Percentiles rank a stretch among this genome's conserved stretches.
Evolutionary conservation across 2,797 vertebrate genomes (phyloP).

Genomic region (Pygocentrus nattereri): DNA sequence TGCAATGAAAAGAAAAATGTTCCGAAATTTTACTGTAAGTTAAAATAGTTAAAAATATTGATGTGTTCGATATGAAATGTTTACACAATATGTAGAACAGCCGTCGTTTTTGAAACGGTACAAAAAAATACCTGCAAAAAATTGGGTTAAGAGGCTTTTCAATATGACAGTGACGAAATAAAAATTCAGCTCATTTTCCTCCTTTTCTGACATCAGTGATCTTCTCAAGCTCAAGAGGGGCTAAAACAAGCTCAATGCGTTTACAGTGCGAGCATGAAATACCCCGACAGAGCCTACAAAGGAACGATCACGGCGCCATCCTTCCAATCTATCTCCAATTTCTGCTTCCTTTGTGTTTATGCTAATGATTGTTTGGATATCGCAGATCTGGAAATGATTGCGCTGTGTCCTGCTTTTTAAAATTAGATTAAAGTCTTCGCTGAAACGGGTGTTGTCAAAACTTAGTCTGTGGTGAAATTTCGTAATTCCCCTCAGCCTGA

Average conservation of each 20-base stretch:
- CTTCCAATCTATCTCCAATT: slow-evolving; percentile 72
- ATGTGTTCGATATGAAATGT: no score
- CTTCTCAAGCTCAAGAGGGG: neutral
- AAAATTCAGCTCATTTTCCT: slow-evolving; percentile 12
- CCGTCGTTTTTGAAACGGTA: neutral
- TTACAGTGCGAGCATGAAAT: slow-evolving; percentile 60
- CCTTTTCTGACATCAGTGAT: slow-evolving; percentile 26
- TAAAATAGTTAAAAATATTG: no score
- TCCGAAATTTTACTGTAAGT: no score
- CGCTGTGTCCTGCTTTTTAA: slow-evolving; percentile 75
- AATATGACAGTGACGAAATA: no score
- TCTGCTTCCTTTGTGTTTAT: slow-evolving; percentile 80
- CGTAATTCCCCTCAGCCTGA: slow-evolving; percentile 73
- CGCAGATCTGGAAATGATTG: slow-evolving; percentile 77
- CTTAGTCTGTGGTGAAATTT: slow-evolving; percentile 70
- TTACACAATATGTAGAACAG: neutral
- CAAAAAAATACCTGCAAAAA: neutral
- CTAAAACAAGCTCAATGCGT: slow-evolving; percentile 12
- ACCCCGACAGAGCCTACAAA: slow-evolving; percentile 66
- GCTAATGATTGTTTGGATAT: slow-evolving; percentile 81
- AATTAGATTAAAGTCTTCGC: slow-evolving; percentile 77
- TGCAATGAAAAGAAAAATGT: no score
- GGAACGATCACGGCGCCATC: slow-evolving; percentile 68
- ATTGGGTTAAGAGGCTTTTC: neutral
- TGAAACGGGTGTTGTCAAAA: slow-evolving; percentile 72